Evolutionary conservation across 37 sponge, comb jelly and placozoan species (phyloP), one percentile per base, ranked within the genome.

Genomic region (Agelas oroides): DNA sequence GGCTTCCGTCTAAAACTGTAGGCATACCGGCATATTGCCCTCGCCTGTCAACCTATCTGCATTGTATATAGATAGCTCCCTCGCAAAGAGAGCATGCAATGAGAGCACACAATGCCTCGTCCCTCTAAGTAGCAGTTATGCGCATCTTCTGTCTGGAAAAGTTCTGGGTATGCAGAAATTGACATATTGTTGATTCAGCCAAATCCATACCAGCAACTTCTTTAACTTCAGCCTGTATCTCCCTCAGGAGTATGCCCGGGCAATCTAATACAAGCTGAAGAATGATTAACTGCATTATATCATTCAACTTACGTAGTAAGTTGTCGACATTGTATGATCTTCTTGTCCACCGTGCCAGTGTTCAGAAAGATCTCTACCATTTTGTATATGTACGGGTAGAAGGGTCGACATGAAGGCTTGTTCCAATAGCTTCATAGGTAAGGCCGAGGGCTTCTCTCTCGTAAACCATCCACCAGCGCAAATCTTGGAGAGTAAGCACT

Each of bases 101-200:
- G 46, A 16, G 59, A 62, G 46, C 46, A 12, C 46, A 8, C 46
- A 46, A 46, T 46, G 46, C 46, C 46, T 46, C 64, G 28, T 62
- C 64, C 28, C 64, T 62, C 28, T 62, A 12, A 3, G 27, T 62
- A 28, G 64, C 64, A 62, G 27, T 28, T 62, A 62, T 24, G 11
- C 64, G 64, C 64, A 62, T 62, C 64, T 27, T 62, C 28, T 62
- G 64, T 62, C 64, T 62, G 24, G 64, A 62, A 11, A 62, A 62
- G 64, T 27, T 27, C 24, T 62, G 24, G 2, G 24, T 62, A 28
- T 62, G 64, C 28, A 62, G 64, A 11, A 62, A 24, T 12, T 62
- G 64, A 62, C 64, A 62, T 5, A 62, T 62, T 5, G 64, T 62
- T 28, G 64, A 62, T 11, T 24, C 28, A 3, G 64, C 64, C 28